These are phyloP conservation scores for Drosophila formosana DNA, from an alignment of 2,888 invertebrate genomes.

Conservation along the genomic window DNA sequence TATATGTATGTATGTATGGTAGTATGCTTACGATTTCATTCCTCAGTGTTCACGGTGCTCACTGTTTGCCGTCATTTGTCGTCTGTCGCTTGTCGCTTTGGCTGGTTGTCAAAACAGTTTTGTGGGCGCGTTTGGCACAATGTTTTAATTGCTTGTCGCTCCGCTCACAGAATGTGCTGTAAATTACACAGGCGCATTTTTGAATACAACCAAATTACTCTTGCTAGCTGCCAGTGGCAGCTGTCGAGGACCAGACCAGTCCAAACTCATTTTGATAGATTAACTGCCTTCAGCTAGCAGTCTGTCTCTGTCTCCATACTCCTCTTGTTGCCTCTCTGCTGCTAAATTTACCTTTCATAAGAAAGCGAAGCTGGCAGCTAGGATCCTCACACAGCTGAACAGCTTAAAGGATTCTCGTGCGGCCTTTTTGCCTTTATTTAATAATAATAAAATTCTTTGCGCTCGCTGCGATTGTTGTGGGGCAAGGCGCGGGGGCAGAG, in stretches of 20 bases:
- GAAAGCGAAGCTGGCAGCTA: constrained; percentile 3
- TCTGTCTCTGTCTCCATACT: neutral
- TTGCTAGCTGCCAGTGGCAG: constrained; percentile 6
- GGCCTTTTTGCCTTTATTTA: constrained; percentile 43
- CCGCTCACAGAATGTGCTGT: constrained; percentile 41
- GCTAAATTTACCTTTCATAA: constrained; percentile 46
- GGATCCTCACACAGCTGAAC: constrained; percentile 27
- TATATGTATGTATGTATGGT: neutral
- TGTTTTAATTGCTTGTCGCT: constrained; percentile 64
- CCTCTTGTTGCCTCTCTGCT: neutral
- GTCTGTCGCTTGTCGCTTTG: constrained; percentile 23
- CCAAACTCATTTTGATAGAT: constrained; percentile 40
- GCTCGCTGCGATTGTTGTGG: neutral
- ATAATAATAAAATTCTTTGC: constrained; percentile 52
- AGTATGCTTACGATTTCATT: too few relatives aligned
- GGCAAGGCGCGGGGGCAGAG: constrained; percentile 20
- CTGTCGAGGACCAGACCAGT: constrained; percentile 19
- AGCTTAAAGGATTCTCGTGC: constrained; percentile 53
- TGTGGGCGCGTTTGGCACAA: constrained; percentile 66
- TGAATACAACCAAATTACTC: constrained; percentile 34
- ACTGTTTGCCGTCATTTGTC: constrained; percentile 16
- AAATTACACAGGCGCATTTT: constrained; percentile 40
- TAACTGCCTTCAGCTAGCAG: constrained; percentile 31
- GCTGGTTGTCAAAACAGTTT: constrained; percentile 41
- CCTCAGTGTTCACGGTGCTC: neutral